Evolutionary conservation across 1,140 invertebrate species (phyloP).

Genomic region (Mactra quadrangularis): DNA sequence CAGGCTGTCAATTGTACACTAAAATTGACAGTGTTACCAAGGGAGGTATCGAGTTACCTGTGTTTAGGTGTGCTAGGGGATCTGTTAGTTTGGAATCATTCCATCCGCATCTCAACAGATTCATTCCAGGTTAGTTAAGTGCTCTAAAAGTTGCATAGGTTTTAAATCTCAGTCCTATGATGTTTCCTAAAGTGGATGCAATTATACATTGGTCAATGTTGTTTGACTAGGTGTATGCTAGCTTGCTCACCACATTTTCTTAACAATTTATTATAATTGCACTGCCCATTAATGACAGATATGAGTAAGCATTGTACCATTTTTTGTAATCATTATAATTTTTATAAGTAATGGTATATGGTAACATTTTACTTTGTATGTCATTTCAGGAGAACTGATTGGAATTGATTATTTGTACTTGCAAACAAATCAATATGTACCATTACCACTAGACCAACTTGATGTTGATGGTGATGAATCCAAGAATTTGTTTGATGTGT

Average conservation of each 20-base stretch:
- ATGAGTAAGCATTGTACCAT: background rate
- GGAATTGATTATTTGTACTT: conserved; percentile 59
- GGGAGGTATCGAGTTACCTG: conserved; percentile 25
- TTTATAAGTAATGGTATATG: background rate
- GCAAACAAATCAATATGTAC: conserved; percentile 44
- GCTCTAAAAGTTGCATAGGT: background rate
- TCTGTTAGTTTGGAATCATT: conserved; percentile 51
- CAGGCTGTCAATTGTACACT: conserved; percentile 55
- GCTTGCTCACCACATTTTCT: too few species aligned
- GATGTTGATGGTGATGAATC: background rate
- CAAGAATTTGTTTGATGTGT: background rate
- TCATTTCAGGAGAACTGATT: conserved; percentile 53
- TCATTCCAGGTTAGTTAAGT: conserved; percentile 52
- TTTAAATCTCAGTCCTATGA: background rate
- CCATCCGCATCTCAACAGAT: conserved; percentile 6
- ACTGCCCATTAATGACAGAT: too few species aligned
- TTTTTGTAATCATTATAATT: background rate
- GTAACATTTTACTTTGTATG: background rate
- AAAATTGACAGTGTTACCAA: conserved; percentile 46
- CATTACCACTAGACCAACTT: conserved; percentile 1
- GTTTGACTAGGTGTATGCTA: too few species aligned
- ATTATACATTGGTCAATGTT: too few species aligned
- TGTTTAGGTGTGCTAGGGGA: conserved; percentile 24
- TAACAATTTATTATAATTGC: too few species aligned
- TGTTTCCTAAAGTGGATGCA: too few species aligned